These are phyloP conservation scores for Ligdia adustata DNA, from an alignment of 2,888 invertebrate species.

Conservation along the genomic window DNA sequence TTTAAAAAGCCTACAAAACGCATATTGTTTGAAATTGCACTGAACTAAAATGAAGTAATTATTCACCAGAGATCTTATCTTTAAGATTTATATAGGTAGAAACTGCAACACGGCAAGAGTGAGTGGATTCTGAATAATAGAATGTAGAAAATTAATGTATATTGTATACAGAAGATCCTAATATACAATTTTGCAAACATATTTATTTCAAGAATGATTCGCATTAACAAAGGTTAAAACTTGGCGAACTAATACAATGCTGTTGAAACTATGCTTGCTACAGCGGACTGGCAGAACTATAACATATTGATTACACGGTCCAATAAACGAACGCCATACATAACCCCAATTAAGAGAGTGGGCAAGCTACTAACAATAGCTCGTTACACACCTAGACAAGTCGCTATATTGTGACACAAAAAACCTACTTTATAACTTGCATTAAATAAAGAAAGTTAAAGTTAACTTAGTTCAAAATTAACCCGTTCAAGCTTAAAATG, in stretches of 20 bases:
- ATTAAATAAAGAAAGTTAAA: no score
- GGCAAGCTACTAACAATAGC: background rate
- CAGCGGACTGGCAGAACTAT: slow-evolving; percentile 19
- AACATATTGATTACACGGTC: slow-evolving; percentile 35
- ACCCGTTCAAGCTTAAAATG: no score
- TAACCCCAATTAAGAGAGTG: slow-evolving; percentile 31
- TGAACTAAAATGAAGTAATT: no score
- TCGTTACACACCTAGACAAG: background rate
- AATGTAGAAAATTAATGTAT: no score
- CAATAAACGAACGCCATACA: slow-evolving; percentile 25
- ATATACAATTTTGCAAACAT: slow-evolving; percentile 6
- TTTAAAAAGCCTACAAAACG: background rate
- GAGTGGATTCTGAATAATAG: no score
- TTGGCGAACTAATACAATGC: slow-evolving; percentile 6
- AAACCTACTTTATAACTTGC: no score
- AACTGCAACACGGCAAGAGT: no score
- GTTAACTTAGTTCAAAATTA: no score
- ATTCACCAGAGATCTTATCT: no score
- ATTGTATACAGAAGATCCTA: no score
- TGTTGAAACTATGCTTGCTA: background rate
- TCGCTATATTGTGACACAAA: no score
- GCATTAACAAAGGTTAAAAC: background rate
- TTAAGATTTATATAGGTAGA: no score
- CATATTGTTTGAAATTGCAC: background rate
- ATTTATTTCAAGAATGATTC: slow-evolving; percentile 5